Percentiles rank a stretch among this genome's conserved stretches.
Evolutionary conservation across 2,888 invertebrate species (phyloP).

Genomic region (Biston stratarius): DNA sequence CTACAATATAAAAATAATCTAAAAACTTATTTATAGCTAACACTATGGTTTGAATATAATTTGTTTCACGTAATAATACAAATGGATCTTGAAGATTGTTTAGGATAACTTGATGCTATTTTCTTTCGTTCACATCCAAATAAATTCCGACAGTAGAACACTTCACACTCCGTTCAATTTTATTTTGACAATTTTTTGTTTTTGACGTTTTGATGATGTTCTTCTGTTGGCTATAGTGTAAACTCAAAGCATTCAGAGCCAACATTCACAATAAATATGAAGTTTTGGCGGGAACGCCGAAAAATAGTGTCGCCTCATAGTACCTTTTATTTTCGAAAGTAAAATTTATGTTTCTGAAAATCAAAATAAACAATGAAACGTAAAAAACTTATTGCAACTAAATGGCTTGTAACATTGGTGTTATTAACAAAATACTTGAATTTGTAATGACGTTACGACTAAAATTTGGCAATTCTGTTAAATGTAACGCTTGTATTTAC

Average conservation of each 20-base stretch:
- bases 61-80: slow-evolving; percentile 60
- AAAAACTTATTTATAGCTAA: slow-evolving; percentile 59
- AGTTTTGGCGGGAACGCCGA: no score
- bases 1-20: slow-evolving; percentile 70
- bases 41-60: slow-evolving; percentile 63
- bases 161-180: slow-evolving; percentile 69
- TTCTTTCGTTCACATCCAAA: slow-evolving; percentile 67
- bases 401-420: no score
- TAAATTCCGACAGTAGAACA: slow-evolving; percentile 64
- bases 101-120: slow-evolving; percentile 68
- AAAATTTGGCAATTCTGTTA: no score
- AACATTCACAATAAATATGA: slow-evolving; percentile 46
- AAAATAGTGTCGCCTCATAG: no score
- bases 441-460: no score
- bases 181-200: slow-evolving; percentile 67
- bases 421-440: no score
- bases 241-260: slow-evolving; percentile 48
- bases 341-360: no score
- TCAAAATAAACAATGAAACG: no score
- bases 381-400: no score
- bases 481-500: no score
- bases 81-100: slow-evolving; percentile 72
- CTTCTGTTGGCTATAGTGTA: slow-evolving; percentile 34
- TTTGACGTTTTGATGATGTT: slow-evolving; percentile 49
- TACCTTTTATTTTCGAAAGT: no score